Base-by-base conservation (phyloP, 2,797 vertebrate genomes). In the Sarcophilus harrisii region DNA sequence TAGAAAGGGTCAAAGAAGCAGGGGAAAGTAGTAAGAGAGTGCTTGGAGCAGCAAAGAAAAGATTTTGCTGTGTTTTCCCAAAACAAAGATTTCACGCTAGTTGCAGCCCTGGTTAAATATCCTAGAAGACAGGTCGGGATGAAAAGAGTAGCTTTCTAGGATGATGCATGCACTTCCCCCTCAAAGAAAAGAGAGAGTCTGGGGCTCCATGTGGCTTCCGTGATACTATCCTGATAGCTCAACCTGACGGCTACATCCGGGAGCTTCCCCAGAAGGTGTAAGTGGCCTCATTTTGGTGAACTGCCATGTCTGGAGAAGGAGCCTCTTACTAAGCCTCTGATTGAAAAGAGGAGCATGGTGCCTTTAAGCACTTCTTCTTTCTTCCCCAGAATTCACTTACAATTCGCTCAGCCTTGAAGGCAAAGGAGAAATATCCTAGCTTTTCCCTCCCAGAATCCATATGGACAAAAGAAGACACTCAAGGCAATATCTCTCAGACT, bases 161-260 rank as follows among this genome's bases (percentile, higher is more conserved):
- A 60, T 81, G 90, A 54, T 30, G 60, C 38, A 91, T n/a, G 27
- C 32, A 66, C 89, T 45, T 59, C 2, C 49, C n/a, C 57, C n/a
- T 52, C 60, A 18, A 57, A 94, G 27, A 55, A 29, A 0, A 59
- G 8, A 89, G 60, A 73, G 16, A 90, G 28, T 92, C 11, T 3
- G 49, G 3, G 91, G 38, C 24, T 94, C 24, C 27, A n/a, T 13
- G 94, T 58, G 87, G 92, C 45, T 32, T 93, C 38, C 95, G 6
- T 94, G 94, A 81, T 6, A 73, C 58, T 94, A 32, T 28, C 93
- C 91, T 96, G 52, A 58, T 94, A 3, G 38, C 49, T 90, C 81
- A 90, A 93, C 11, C 8, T 38, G 32, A 54, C 14, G 94, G 3
- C 5, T 30, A 57, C 9, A 29, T 5, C 92, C 81, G 92, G 92